Evolutionary conservation across 2,888 invertebrate genomes (phyloP).

Genomic region (Galeruca laticollis): DNA sequence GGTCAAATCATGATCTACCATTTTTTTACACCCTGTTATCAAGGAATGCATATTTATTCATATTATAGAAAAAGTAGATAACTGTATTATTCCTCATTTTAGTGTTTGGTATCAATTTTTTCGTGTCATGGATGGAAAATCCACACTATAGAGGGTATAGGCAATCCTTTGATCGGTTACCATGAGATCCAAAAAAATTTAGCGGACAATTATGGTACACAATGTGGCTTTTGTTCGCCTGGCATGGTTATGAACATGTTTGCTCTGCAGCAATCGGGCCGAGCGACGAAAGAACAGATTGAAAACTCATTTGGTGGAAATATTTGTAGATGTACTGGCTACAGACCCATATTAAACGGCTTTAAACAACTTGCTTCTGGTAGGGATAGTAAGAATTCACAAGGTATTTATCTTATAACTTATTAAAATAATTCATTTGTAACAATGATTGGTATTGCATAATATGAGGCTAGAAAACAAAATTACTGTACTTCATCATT

Average conservation of each 20-base stretch:
- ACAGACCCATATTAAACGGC: conserved; percentile 73
- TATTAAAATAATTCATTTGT: too few relatives aligned
- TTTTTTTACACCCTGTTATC: too few relatives aligned
- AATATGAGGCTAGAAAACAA: too few relatives aligned
- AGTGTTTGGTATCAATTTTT: conserved; percentile 70
- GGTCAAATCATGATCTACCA: too few relatives aligned
- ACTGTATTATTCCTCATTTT: conserved; percentile 38
- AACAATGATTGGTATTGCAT: too few relatives aligned
- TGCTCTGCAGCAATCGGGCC: conserved; percentile 65
- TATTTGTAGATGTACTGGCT: conserved; percentile 80
- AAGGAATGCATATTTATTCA: too few relatives aligned
- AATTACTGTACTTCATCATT: too few relatives aligned
- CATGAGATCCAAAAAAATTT: conserved; percentile 73
- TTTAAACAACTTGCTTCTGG: conserved; percentile 73
- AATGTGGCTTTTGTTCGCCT: conserved; percentile 80
- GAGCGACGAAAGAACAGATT: conserved; percentile 71
- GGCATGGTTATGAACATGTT: conserved; percentile 85
- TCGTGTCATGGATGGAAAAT: conserved; percentile 75
- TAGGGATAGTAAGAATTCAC: conserved; percentile 56
- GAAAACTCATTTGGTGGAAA: conserved; percentile 80
- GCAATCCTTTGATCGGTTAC: conserved; percentile 72
- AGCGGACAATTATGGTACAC: conserved; percentile 74
- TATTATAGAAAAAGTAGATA: too few relatives aligned
- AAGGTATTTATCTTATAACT: too few relatives aligned
- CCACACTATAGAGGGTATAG: conserved; percentile 79